Evolutionary conservation across 2,113 vertebrate species (phyloP), one percentile per base, ranked within the genome.

Genomic region (Oreotragus oreotragus): DNA sequence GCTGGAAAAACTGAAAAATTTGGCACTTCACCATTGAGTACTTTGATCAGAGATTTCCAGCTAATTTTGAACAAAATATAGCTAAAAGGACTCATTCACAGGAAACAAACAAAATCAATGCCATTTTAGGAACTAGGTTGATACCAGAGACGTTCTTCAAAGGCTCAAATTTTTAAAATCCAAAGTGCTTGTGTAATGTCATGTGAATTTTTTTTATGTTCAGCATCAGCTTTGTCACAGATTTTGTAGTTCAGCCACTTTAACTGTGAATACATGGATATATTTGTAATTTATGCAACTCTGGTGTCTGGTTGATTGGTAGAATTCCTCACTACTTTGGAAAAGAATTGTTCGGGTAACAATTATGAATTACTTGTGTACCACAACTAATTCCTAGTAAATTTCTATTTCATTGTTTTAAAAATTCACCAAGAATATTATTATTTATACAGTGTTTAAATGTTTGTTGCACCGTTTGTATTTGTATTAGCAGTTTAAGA

Each of bases 31-130:
- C 28, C 33, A 39, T 79, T 64, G 49, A 87, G 53, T 87, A 60
- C 47, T 89, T 97, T 51, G 73, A 94, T 85, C 53, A 91, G 60
- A 88, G 86, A 53, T 39, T 89, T 96, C 39, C 36, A 94, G 25
- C 53, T 94, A 85, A 81, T 76, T 86, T 64, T 96, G 47, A 90
- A 88, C n/a, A 70, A 70, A 66, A 77, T 25, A 1, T 57, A 66
- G 84, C 55, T 86, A 49, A 47, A 23, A 73, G 45, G 21, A 60
- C 57, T 93, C 36, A 96, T 62, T 62, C 81, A 83, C 25, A 47
- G 55, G 76, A 27, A 57, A 58, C 57, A 58, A 28, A 57, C 16
- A 64, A n/a, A 73, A 53, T 53, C 30, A 79, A 0, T 95, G 33
- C 27, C 17, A 39, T 23, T 62, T 17, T 64, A 93, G 47, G 21